Conservation (phyloP, 2,797 vertebrate species). For the Potorous gilbertii region DNA sequence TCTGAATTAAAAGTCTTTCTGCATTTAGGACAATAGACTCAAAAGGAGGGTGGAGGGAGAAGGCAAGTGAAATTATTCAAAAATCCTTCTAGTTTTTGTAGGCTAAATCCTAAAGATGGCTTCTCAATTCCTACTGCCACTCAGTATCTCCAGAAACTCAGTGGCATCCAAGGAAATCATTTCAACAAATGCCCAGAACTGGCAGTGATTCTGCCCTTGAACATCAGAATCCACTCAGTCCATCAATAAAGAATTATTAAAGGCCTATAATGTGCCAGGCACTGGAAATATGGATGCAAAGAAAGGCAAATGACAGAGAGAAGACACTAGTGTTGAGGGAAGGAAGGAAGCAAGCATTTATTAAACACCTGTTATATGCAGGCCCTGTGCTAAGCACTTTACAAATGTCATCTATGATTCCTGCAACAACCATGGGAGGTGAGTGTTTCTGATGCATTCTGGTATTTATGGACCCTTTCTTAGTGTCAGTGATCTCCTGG, state of each 20-base stretch:
- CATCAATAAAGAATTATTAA: background rate
- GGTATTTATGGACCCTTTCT: background rate
- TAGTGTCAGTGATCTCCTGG: background rate
- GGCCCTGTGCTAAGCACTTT: background rate
- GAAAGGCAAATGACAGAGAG: background rate
- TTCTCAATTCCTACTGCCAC: background rate
- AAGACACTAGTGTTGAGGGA: background rate
- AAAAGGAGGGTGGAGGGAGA: background rate
- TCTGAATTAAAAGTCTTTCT: background rate
- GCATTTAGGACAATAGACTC: background rate
- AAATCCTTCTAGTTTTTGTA: background rate
- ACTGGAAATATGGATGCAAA: background rate
- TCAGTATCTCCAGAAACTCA: background rate
- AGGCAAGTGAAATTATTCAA: background rate
- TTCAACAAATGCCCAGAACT: background rate
- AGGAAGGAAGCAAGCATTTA: background rate
- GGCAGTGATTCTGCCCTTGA: background rate
- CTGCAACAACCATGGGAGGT: rapidly evolving
- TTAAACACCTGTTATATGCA: background rate
- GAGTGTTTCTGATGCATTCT: background rate
- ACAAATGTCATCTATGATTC: background rate
- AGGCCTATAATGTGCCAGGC: background rate
- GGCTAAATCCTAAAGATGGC: background rate
- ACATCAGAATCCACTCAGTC: background rate
- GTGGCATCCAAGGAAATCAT: background rate